These are phyloP conservation scores for Lasioglossum oenotherae DNA, from an alignment of 2,888 invertebrate genomes.

Conservation along the genomic window DNA sequence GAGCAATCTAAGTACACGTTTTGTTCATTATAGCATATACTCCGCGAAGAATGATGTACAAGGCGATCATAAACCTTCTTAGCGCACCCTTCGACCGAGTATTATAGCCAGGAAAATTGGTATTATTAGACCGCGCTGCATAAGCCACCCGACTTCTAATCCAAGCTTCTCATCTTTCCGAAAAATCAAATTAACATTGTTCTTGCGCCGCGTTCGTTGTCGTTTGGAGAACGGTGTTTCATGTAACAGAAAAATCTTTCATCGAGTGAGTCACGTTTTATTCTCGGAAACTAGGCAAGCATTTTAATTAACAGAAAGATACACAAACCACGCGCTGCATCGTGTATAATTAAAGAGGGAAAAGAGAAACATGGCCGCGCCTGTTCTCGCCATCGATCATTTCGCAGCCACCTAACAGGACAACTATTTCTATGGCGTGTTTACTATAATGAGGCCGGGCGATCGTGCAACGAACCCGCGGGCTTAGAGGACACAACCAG, in stretches of 20 bases:
- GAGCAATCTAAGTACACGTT: constrained; percentile 18
- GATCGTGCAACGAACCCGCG: constrained; percentile 59
- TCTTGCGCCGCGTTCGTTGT: background rate
- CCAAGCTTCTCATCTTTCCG: background rate
- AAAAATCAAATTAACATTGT: background rate
- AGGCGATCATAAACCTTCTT: background rate
- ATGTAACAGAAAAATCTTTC: background rate
- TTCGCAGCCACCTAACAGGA: constrained; percentile 48
- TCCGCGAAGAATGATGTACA: constrained; percentile 11
- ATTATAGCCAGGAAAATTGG: background rate
- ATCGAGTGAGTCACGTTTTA: background rate
- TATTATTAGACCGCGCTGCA: background rate
- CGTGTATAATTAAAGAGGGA: constrained; percentile 20
- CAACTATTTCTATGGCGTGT: constrained; percentile 54
- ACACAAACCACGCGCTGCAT: constrained; percentile 9
- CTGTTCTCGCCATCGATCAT: constrained; percentile 45
- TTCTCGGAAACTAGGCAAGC: constrained; percentile 1
- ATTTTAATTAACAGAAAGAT: constrained; percentile 18
- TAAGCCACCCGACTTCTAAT: background rate
- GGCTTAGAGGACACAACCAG: constrained; percentile 45
- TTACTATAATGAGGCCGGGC: constrained; percentile 57
- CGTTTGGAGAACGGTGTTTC: background rate
- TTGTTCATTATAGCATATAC: constrained; percentile 13
- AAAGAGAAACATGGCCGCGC: constrained; percentile 32
- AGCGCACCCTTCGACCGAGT: background rate